These are phyloP conservation scores for Ornithoptera alexandrae DNA, from an alignment of 2,888 invertebrate species.

Conservation along the genomic window DNA sequence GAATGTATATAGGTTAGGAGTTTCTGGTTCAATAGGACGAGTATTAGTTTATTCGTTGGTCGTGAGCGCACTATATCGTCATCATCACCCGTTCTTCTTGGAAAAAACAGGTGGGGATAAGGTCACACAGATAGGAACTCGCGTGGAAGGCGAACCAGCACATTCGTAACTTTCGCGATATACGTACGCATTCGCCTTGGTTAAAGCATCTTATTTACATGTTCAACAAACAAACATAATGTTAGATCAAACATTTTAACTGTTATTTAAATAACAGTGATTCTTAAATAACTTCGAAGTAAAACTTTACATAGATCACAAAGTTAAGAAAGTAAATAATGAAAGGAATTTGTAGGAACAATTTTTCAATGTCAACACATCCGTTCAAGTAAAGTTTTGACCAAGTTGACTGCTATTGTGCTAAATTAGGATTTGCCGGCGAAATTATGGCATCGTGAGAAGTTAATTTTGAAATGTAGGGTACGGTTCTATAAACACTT, in stretches of 20 bases:
- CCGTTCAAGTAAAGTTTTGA: constrained; percentile 1
- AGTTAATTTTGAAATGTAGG: neutral
- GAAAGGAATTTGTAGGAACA: neutral
- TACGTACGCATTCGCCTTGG: constrained; percentile 7
- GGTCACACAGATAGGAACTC: constrained; percentile 41
- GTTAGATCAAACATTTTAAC: neutral
- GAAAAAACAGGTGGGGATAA: constrained; percentile 57
- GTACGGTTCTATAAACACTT: neutral
- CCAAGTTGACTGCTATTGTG: constrained; percentile 1
- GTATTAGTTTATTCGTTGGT: constrained; percentile 47
- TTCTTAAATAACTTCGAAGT: neutral
- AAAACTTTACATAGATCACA: neutral
- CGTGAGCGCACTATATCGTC: constrained; percentile 60
- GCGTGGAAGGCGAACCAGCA: constrained; percentile 30
- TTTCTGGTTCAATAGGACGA: constrained; percentile 22
- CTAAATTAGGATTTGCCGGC: neutral
- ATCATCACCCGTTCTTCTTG: constrained; percentile 54
- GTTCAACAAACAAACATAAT: neutral
- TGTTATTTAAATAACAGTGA: neutral
- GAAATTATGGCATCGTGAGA: neutral
- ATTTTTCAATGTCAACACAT: constrained; percentile 9
- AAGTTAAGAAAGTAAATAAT: neutral
- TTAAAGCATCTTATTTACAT: constrained; percentile 8
- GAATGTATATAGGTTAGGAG: constrained; percentile 11
- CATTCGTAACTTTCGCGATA: constrained; percentile 27